Conservation (phyloP, 2,113 vertebrate genomes). For the Zootoca vivipara region DNA sequence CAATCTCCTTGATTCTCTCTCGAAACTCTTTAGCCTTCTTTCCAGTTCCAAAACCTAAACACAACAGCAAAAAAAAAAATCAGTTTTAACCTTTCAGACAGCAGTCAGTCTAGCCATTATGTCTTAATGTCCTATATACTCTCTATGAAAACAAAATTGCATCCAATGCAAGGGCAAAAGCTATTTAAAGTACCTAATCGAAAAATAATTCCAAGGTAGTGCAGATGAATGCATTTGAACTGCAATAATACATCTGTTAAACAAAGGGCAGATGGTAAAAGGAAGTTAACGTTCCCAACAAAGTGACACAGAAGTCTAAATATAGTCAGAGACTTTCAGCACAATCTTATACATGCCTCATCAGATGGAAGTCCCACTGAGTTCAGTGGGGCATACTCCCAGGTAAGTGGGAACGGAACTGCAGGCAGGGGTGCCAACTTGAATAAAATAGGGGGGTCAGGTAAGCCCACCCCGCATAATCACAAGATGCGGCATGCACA, state of each 20-base stretch:
- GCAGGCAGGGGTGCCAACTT: not conserved
- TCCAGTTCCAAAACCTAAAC: conserved; percentile 83
- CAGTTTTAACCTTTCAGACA: conserved; percentile 39
- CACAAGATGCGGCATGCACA: too few relatives aligned
- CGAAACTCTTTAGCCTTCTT: conserved; percentile 77
- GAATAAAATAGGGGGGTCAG: too few relatives aligned
- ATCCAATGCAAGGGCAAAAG: conserved; percentile 66
- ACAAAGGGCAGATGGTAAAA: conserved; percentile 71
- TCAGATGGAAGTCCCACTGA: not conserved
- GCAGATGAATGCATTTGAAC: conserved; percentile 65
- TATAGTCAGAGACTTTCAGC: conserved; percentile 46
- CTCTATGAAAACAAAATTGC: conserved; percentile 56
- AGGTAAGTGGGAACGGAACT: not conserved
- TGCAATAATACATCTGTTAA: conserved; percentile 74
- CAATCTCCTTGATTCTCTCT: conserved; percentile 79
- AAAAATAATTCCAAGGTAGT: conserved; percentile 62
- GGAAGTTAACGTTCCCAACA: conserved; percentile 67
- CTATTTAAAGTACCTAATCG: conserved; percentile 59
- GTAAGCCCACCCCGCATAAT: too few relatives aligned
- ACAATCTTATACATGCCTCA: not conserved
- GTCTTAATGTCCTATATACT: conserved; percentile 53
- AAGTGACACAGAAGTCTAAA: conserved; percentile 67
- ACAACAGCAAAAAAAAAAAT: conserved; percentile 35
- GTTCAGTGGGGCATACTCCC: too few relatives aligned
- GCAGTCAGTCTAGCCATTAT: not conserved